phyloP scores from a whole-genome alignment of 2,113 vertebrate genomes.

The Sapayoa aenigma region DNA sequence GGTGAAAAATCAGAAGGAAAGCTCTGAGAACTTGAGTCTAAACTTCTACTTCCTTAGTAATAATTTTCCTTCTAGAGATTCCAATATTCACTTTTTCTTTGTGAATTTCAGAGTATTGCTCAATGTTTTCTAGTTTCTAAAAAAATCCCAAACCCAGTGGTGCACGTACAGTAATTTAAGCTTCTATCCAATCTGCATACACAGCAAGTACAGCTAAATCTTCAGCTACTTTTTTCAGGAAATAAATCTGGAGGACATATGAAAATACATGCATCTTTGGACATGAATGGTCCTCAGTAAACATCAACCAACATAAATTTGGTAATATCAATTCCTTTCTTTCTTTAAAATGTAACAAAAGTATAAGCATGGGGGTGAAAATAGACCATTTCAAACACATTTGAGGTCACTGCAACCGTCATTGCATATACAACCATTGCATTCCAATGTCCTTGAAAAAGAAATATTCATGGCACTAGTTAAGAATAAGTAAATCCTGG shows the following conservation, averaged over 20 bases:
- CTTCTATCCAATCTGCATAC: neutral
- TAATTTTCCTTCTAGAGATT: neutral
- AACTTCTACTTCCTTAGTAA: neutral
- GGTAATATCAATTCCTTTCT: neutral
- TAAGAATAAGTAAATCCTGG: neutral
- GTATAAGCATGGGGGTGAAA: neutral
- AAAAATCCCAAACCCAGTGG: neutral
- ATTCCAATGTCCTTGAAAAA: neutral
- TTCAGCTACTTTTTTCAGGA: neutral
- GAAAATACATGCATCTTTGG: neutral
- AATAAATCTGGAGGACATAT: neutral
- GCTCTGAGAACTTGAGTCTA: neutral
- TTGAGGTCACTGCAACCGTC: neutral
- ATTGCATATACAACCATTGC: neutral
- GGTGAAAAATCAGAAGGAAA: neutral
- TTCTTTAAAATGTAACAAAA: neutral
- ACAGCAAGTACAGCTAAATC: neutral
- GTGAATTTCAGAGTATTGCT: neutral
- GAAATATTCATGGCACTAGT: neutral
- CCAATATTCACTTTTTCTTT: neutral
- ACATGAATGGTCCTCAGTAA: neutral
- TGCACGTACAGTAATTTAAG: neutral
- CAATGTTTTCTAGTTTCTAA: neutral
- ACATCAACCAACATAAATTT: neutral
- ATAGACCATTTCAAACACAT: neutral